Evolutionary conservation across 2,888 invertebrate species (phyloP), one percentile per base, ranked within the genome.

Genomic region (Dinocampus coccinellae): DNA sequence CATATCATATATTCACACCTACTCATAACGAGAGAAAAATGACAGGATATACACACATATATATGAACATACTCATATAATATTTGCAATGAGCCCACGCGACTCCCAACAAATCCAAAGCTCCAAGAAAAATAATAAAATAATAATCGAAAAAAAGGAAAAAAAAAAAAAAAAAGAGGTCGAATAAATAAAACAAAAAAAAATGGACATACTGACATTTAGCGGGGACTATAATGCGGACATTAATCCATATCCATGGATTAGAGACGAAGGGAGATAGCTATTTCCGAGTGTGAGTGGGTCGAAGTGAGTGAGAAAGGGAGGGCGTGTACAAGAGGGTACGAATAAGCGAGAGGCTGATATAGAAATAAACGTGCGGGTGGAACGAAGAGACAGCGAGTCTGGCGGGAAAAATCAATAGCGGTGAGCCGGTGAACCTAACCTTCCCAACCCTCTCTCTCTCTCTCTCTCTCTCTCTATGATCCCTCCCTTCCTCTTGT

Each of bases 401-500:
- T 85, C 85, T 87, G 85, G 85, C 84, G 83, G 85, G 86, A 87
- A 87, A 87, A 87, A 87, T 87, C 87, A 87, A 87, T 87, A 87
- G 85, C 85, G 82, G 85, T 84, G 85, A 85, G 84, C 85, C 84
- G 84, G 83, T 84, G 83, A 85, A 86, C 84, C 85, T 83, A 84
- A 84, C 84, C 84, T 83, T 79, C 80, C 79, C 80, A 79, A 79
- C 79, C 78, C 78, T 77, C 80, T 52, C 65, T 57, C 75, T 42
- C 70, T 62, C 64, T 72, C 58, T 70, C 74, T 69, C 69, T 75
- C 73, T 70, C 75, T 62, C 74, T 64, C 55, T 70, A 73, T 60
- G 70, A 71, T 73, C 73, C 73, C 67, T 63, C 61, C n/a, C 66
- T 73, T 70, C 34, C 74, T 70, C 61, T 60, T 60, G 69, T 69